Conservation (phyloP, 2,113 vertebrate genomes). For the Saimiri boliviensis region DNA sequence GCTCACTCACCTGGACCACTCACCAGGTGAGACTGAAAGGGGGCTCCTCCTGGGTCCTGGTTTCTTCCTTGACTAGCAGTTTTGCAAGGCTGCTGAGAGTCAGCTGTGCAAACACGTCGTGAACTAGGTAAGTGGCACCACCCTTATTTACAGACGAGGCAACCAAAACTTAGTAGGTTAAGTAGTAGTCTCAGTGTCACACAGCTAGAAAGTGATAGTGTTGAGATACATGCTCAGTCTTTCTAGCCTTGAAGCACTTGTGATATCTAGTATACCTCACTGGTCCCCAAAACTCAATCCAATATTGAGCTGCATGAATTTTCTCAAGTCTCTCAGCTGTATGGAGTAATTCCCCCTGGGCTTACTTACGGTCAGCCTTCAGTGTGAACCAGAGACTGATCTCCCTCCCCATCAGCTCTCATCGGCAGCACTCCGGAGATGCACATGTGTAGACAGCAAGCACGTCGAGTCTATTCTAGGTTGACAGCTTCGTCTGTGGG, state of each 20-base stretch:
- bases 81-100: not conserved
- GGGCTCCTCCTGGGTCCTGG: not conserved
- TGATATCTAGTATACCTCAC: not conserved
- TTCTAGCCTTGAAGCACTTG: not conserved
- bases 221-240: not conserved
- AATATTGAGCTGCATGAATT: not conserved
- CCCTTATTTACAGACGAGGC: not conserved
- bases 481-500: not conserved
- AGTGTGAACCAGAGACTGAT: not conserved
- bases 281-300: not conserved
- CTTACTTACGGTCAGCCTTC: not conserved
- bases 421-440: no score
- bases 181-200: not conserved
- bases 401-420: not conserved
- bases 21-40: fast-evolving
- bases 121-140: not conserved
- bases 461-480: not conserved
- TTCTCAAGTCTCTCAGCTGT: not conserved
- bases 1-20: not conserved
- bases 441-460: not conserved
- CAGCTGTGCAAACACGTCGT: not conserved
- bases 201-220: not conserved
- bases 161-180: not conserved
- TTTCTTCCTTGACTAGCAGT: not conserved
- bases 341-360: not conserved